A percentile compares a stretch with the other conserved stretches of the same genome.
phyloP scores from a whole-genome alignment of 2,888 invertebrate genomes.

The Agriopis leucophaearia region DNA sequence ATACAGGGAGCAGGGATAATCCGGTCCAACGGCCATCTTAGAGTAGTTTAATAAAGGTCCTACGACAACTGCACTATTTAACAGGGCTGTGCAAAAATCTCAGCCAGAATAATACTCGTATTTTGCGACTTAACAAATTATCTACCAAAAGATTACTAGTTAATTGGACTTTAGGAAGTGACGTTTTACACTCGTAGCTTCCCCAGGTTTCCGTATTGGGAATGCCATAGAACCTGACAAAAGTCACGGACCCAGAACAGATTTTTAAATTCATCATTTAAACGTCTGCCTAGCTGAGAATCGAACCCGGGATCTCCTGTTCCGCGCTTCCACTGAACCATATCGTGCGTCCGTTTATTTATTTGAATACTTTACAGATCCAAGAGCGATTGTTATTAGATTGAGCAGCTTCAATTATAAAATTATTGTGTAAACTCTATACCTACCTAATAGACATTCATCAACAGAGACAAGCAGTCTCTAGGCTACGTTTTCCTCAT shows the following conservation, averaged over 20 bases:
- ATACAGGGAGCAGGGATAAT: conserved; percentile 78
- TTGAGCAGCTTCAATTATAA: neutral
- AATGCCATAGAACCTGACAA: neutral
- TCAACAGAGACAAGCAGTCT: conserved; percentile 14
- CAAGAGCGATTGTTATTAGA: neutral
- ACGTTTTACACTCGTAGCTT: neutral
- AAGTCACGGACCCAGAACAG: too few species aligned
- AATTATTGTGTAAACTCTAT: conserved; percentile 9
- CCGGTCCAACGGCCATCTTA: conserved; percentile 84
- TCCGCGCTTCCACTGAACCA: too few species aligned
- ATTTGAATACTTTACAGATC: neutral
- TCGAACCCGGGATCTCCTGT: too few species aligned
- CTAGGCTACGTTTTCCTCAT: conserved; percentile 27
- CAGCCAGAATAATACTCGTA: neutral
- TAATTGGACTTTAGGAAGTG: too few species aligned
- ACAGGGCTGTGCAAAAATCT: conserved; percentile 60
- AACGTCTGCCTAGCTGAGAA: too few species aligned
- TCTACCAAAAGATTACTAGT: conserved; percentile 9
- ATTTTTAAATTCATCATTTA: too few species aligned
- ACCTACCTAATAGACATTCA: conserved; percentile 8
- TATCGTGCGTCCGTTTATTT: too few species aligned
- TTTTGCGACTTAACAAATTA: neutral
- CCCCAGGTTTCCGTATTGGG: neutral
- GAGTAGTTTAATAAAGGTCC: conserved; percentile 81
- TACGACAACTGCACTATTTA: conserved; percentile 76